Conservation (phyloP, 2,797 vertebrate species). For the Gymnoscopelus microlampas region DNA sequence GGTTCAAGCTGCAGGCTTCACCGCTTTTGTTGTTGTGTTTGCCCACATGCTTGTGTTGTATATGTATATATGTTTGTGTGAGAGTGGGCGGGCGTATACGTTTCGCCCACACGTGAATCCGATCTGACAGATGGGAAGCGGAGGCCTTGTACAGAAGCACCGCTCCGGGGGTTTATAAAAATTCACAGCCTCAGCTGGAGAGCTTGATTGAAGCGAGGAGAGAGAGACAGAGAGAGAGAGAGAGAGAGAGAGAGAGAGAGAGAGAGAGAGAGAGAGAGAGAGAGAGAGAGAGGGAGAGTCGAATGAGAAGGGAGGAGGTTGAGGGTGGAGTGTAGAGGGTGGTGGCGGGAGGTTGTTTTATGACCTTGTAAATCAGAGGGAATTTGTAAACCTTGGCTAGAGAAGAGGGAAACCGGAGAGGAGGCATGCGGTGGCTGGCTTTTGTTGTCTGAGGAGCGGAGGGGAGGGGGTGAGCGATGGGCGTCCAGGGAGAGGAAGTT, state of each 20-base stretch:
- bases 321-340: neutral
- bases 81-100: no score
- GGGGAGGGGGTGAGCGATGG: conserved; percentile 33
- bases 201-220: conserved; percentile 53
- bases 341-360: conserved; percentile 48
- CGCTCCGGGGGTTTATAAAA: conserved; percentile 49
- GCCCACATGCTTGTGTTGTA: no score
- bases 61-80: no score
- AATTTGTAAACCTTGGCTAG: conserved; percentile 69
- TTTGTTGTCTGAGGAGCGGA: conserved; percentile 7
- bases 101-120: no score
- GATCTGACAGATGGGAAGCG: no score
- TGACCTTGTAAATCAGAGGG: conserved; percentile 74
- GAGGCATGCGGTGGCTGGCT: conserved; percentile 30
- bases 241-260: conserved; percentile 23
- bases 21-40: no score
- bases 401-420: conserved; percentile 52
- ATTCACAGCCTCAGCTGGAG: conserved; percentile 50
- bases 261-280: conserved; percentile 26
- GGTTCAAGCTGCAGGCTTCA: no score
- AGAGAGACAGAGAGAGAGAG: conserved; percentile 30
- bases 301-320: neutral
- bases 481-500: conserved; percentile 28
- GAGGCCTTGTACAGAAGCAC: conserved; percentile 28
- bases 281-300: conserved; percentile 17